Evolutionary conservation across 2,888 invertebrate genomes (phyloP).

Genomic region (Leucophenga maculata): DNA sequence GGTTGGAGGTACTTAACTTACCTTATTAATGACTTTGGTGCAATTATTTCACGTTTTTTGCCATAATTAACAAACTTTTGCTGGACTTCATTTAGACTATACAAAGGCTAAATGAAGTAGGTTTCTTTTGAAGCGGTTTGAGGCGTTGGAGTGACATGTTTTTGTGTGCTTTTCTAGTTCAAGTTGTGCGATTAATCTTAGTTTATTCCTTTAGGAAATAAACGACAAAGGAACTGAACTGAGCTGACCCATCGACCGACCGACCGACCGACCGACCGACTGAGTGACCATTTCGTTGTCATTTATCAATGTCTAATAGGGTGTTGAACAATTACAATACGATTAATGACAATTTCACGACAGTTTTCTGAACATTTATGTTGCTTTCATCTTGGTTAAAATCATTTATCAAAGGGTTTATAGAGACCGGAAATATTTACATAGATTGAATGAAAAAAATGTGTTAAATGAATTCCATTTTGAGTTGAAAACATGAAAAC

Average conservation of each 20-base stretch:
- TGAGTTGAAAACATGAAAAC: no score
- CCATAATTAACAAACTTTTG: slow-evolving; percentile 23
- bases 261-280: not conserved
- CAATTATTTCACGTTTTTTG: slow-evolving; percentile 24
- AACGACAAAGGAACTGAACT: not conserved
- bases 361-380: slow-evolving; percentile 20
- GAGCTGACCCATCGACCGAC: not conserved
- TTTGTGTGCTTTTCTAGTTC: no score
- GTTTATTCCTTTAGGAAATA: slow-evolving; percentile 12
- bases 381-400: not conserved
- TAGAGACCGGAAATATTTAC: no score
- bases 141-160: no score
- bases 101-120: no score
- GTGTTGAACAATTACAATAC: slow-evolving; percentile 24
- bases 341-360: slow-evolving; percentile 26
- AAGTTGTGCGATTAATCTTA: slow-evolving; percentile 12
- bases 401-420: no score
- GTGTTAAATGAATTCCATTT: no score
- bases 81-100: no score
- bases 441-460: no score
- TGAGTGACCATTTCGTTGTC: not conserved
- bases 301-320: slow-evolving; percentile 20
- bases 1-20: slow-evolving; percentile 5
- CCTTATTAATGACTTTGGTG: slow-evolving; percentile 25
- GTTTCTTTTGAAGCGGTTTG: no score